Base-by-base conservation (phyloP, 2,888 invertebrate genomes). In the Pycnomerus fuliginosus region DNA sequence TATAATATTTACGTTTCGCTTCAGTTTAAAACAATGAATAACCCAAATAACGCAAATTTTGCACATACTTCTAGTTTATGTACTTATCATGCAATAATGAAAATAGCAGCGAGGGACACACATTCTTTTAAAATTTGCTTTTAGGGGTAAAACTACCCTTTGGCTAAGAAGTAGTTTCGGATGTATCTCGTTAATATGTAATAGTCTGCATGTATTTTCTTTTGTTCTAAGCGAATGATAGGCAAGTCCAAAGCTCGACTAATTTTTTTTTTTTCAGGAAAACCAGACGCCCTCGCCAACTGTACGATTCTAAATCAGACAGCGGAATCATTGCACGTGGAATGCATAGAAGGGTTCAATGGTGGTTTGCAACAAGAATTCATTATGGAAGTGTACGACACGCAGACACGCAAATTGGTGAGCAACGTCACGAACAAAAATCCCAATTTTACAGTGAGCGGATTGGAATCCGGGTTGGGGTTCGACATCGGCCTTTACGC, bases 301-400 rank as follows among this genome's bases (percentile, higher is more conserved):
- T 88, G 87, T 71, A 81, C 83, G 38, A 78, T 86, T 53, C 74
- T 81, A 50, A 88, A 87, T 72, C 84, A 84, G 69, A 87, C 87
- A 16, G 80, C 82, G 42, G 83, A 83, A 54, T 81, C 85, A 16
- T 72, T 88, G 56, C 80, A 81, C 70, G 81, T 86, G 52, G 84
- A 85, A 68, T 88, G 87, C 69, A 70, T 78, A 14, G 84, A 85
- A 64, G 87, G 87, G 43, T 87, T 86, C 71, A 84, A 87, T 68
- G 87, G 87, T 10, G 87, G 87, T 27, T 74, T 87, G 44, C 78
- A 79, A 48, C 87, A 87, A 70, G 79, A 80, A 67, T 87, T 86
- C 70, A 78, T 83, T 54, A 81, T 87, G 75, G 85, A 87, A 71
- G 81, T 87, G 48, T 80, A 79, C 71, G 76, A 78, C 60, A 66